These are phyloP conservation scores for Periophthalmodon schlosseri DNA, from an alignment of 2,113 vertebrate genomes.

Conservation along the genomic window DNA sequence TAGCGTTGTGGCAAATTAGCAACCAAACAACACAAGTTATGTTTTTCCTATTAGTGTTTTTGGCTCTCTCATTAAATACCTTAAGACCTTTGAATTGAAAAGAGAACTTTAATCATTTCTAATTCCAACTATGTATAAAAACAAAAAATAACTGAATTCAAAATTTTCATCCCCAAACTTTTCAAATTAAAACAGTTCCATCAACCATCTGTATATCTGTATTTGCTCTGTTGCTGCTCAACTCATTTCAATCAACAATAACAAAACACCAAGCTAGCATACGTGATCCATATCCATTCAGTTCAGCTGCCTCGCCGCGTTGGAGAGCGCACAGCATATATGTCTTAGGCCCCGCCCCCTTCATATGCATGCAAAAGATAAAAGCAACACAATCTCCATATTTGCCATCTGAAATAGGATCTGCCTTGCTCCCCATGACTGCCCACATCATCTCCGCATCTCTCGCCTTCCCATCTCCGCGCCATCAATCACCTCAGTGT, in stretches of 20 bases:
- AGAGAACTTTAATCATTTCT: no score
- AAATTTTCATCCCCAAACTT: no score
- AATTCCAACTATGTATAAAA: no score
- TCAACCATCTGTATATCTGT: neutral
- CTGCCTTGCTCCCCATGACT: slow-evolving; percentile 62
- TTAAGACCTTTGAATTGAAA: no score
- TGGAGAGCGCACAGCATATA: neutral
- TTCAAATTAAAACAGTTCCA: neutral
- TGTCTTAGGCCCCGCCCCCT: neutral
- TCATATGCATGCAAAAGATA: slow-evolving; percentile 40
- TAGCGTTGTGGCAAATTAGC: no score
- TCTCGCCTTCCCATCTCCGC: slow-evolving; percentile 40
- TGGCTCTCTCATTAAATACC: no score
- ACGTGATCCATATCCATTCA: neutral
- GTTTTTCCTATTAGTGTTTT: no score
- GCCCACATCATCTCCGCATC: slow-evolving; percentile 65
- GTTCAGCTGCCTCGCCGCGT: neutral
- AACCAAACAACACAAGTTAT: no score
- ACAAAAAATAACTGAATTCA: no score
- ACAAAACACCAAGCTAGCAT: neutral
- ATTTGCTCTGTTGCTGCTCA: neutral
- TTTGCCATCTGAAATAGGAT: slow-evolving; percentile 71
- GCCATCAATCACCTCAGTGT: slow-evolving; percentile 67
- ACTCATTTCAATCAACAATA: neutral
- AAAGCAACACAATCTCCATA: slow-evolving; percentile 68